Conservation (phyloP, 92 coral and sea anemone genomes). For the Phenganax stokvisi region DNA sequence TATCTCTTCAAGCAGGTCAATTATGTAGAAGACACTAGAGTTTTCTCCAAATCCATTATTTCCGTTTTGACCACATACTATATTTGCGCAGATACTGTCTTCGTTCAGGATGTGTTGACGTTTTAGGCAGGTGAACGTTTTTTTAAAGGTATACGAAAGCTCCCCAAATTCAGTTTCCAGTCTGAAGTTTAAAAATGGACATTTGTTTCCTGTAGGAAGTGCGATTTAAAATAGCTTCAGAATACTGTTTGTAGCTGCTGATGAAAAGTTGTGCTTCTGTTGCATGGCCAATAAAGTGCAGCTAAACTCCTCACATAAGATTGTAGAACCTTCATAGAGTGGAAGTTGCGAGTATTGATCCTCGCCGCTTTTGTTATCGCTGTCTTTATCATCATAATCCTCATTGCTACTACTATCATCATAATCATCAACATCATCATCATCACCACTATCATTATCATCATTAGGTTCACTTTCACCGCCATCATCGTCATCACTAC, state of each 20-base stretch:
- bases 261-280: conserved; percentile 60
- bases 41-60: conserved; percentile 14
- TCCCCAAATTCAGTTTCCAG: conserved; percentile 47
- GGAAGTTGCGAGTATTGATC: conserved; percentile 31
- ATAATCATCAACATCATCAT: conserved; percentile 12
- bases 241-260: conserved; percentile 52
- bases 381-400: neutral
- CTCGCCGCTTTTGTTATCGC: conserved; percentile 16
- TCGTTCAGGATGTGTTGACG: conserved; percentile 52
- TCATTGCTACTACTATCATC: no score
- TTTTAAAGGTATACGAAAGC: conserved; percentile 43
- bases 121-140: conserved; percentile 49
- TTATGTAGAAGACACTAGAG: conserved; percentile 41
- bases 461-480: conserved; percentile 18
- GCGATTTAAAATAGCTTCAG: conserved; percentile 41
- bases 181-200: conserved; percentile 49
- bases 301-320: conserved; percentile 51
- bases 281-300: conserved; percentile 49
- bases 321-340: conserved; percentile 51
- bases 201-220: conserved; percentile 52
- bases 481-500: conserved; percentile 19
- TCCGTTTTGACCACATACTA: conserved; percentile 29
- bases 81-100: conserved; percentile 45
- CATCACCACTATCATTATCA: conserved; percentile 12
- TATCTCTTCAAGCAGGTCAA: conserved; percentile 42